Evolutionary conservation across 2,888 invertebrate species (phyloP).

Genomic region (Eustalomyia histrio): DNA sequence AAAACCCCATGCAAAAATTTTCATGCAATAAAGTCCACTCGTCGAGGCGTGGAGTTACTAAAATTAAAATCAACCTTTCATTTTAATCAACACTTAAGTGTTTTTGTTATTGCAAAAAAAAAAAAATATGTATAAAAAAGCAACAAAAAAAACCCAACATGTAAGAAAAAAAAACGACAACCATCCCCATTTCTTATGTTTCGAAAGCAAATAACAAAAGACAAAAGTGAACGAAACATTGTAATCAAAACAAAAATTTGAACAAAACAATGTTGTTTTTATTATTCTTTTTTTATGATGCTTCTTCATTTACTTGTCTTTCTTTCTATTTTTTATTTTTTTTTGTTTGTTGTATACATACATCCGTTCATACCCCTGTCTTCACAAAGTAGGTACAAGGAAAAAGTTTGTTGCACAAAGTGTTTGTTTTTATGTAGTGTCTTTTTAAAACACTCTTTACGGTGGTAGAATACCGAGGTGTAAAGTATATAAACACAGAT

Average conservation of each 20-base stretch:
- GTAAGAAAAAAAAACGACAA: constrained; percentile 20
- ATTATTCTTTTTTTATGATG: constrained; percentile 26
- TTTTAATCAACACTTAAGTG: not conserved
- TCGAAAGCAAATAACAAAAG: constrained; percentile 14
- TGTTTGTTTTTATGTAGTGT: constrained; percentile 13
- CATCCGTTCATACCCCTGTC: not conserved
- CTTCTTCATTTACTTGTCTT: constrained; percentile 53
- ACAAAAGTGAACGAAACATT: constrained; percentile 59
- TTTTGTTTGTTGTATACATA: constrained; percentile 19
- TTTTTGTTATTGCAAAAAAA: not conserved
- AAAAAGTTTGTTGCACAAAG: not conserved
- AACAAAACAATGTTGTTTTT: constrained; percentile 53
- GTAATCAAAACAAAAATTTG: constrained; percentile 65
- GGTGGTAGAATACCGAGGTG: not conserved
- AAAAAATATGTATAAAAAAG: not conserved
- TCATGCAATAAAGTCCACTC: too few relatives aligned
- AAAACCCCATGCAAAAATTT: too few relatives aligned
- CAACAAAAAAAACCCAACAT: not conserved
- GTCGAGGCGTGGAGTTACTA: not conserved
- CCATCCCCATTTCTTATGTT: constrained; percentile 23
- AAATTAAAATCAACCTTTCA: not conserved
- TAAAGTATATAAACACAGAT: not conserved
- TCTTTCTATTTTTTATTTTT: constrained; percentile 36
- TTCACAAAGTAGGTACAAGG: not conserved
- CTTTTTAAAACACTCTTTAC: not conserved